These are phyloP conservation scores for Onychorhynchus coronatus DNA, from an alignment of 2,113 vertebrate species.

Conservation along the genomic window DNA sequence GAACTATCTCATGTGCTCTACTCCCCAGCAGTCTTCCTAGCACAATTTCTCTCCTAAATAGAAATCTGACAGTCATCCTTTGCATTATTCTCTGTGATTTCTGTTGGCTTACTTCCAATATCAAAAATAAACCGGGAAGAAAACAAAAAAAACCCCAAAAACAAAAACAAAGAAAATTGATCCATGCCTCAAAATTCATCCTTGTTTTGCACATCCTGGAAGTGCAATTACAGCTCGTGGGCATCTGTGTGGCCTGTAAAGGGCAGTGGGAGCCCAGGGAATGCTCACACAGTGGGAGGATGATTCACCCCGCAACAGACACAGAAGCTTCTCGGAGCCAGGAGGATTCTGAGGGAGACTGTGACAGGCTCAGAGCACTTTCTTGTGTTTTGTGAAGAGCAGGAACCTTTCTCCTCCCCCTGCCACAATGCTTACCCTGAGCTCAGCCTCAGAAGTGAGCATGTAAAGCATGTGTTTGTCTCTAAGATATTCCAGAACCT, in stretches of 20 bases:
- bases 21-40: neutral
- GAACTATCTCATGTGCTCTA: neutral
- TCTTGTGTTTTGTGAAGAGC: neutral
- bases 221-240: neutral
- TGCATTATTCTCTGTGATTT: neutral
- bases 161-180: neutral
- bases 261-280: neutral
- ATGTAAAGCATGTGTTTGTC: neutral
- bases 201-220: neutral
- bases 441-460: neutral
- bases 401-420: neutral
- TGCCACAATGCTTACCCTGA: neutral
- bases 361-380: neutral
- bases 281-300: neutral
- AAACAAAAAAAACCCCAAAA: no score
- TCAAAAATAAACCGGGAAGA: neutral
- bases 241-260: neutral
- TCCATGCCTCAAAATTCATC: neutral
- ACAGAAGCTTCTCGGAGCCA: neutral
- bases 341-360: neutral
- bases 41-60: neutral
- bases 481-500: neutral
- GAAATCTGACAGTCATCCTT: neutral
- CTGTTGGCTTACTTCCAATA: neutral
- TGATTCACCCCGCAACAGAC: neutral